Evolutionary conservation across 2,113 vertebrate genomes (phyloP), one percentile per base, ranked within the genome.

Genomic region (Nyctibius bracteatus): DNA sequence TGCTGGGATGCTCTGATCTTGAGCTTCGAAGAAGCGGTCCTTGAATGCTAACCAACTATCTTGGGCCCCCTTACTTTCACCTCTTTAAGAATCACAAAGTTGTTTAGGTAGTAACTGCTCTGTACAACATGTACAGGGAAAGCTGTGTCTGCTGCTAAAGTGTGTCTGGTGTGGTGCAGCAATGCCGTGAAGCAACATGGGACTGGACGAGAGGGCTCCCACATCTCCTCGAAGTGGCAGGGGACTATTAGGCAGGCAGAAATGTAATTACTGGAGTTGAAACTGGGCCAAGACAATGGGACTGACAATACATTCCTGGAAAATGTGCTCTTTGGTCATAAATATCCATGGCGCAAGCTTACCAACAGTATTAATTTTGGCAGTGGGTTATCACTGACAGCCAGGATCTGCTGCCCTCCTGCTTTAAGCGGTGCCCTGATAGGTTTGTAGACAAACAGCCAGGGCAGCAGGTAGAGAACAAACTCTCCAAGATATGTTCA

Each of bases 281-380:
- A 92, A 78, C 57, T 80, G 71, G 66, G 66, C 93, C 91, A 95
- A 59, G 88, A 83, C 87, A 86, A 41, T 88, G 80, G 81, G 35
- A 66, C 51, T 88, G 35, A 63, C 85, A 81, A 47, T 55, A 41
- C 68, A 17, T 95, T 93, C 92, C 83, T 92, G 86, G 88, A 94
- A 95, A 94, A 90, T 61, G 62, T 72, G 54, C 58, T 91, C 87
- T 93, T 87, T 87, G 91, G 91, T 92, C 17, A 0, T 90, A 95
- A 96, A 92, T 96, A 93, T 92, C 93, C 84, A 58, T 94, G 90
- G 83, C 88, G 81, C 43, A 27, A 59, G 88, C 86, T 72, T 95
- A 91, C 91, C 89, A 96, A 52, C 25, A 1, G 9, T 93, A 94
- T 93, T 90, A 96, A 94, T 96, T 96, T 83, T 96, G 96, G 93